These are phyloP conservation scores for Anguilla japonica DNA, from an alignment of 2,113 vertebrate species.

Conservation along the genomic window DNA sequence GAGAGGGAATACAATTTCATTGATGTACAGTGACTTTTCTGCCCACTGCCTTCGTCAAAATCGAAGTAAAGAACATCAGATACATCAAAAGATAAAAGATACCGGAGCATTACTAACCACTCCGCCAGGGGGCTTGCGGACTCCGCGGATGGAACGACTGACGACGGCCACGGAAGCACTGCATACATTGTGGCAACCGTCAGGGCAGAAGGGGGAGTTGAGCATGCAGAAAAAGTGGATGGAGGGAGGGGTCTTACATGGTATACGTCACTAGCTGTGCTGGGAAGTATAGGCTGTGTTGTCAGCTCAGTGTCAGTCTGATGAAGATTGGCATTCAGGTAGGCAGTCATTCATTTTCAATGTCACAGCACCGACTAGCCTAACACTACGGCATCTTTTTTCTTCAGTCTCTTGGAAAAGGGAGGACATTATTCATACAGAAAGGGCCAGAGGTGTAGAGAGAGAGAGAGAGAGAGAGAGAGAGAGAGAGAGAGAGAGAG, in stretches of 20 bases:
- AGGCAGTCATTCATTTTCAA: conserved; percentile 98
- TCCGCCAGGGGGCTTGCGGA: conserved; percentile 75
- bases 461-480: conserved; percentile 42
- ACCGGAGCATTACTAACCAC: neutral
- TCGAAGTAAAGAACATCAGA: too few relatives aligned
- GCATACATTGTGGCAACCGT: conserved; percentile 16
- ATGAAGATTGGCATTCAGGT: conserved; percentile 99
- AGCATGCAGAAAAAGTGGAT: conserved; percentile 52
- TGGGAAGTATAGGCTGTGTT: conserved; percentile 94
- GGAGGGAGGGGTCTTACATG: conserved; percentile 70
- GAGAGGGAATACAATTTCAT: too few relatives aligned
- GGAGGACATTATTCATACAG: conserved; percentile 89
- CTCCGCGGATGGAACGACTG: conserved; percentile 45
- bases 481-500: conserved; percentile 42
- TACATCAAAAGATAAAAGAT: neutral
- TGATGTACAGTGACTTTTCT: too few relatives aligned
- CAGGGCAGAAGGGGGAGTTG: conserved; percentile 52
- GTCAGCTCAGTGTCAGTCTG: conserved; percentile 97
- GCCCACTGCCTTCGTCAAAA: too few relatives aligned
- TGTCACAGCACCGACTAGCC: conserved; percentile 76
- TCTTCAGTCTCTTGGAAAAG: conserved; percentile 77
- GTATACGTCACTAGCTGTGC: conserved; percentile 77
- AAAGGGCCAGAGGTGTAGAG: conserved; percentile 74
- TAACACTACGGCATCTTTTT: conserved; percentile 64
- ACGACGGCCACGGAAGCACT: conserved; percentile 47